phyloP scores from a whole-genome alignment of 92 coral and sea anemone species.

The Palythoa grandis region DNA sequence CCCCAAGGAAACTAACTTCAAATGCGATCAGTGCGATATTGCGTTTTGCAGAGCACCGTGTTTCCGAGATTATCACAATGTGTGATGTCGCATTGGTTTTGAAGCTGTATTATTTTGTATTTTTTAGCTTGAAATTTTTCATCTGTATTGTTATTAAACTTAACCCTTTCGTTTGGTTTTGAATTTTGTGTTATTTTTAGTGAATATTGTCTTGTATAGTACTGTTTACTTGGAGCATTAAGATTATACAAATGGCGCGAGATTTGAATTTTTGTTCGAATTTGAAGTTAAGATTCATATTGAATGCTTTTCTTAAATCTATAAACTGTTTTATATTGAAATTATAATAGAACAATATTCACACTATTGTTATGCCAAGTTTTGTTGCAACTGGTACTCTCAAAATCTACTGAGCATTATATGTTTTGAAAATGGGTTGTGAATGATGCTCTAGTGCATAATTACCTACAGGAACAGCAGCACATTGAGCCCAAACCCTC shows the following conservation, averaged over 20 bases:
- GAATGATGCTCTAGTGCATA: no score
- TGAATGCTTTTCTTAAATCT: not conserved
- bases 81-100: not conserved
- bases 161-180: not conserved
- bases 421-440: no score
- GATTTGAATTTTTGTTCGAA: conserved; percentile 3
- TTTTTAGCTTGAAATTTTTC: not conserved
- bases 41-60: not conserved
- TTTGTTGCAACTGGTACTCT: no score
- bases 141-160: not conserved
- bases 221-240: not conserved
- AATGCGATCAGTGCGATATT: not conserved
- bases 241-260: not conserved
- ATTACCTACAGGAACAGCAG: no score
- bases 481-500: no score
- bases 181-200: not conserved
- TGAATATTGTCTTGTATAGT: not conserved
- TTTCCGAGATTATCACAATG: conserved; percentile 1
- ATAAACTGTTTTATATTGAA: not conserved
- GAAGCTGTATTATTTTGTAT: not conserved
- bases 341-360: conserved; percentile 6
- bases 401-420: no score
- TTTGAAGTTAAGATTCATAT: not conserved
- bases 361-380: no score
- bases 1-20: no score